Evolutionary conservation across 1,140 invertebrate species (phyloP), one percentile per base, ranked within the genome.

Genomic region (Nasonia longicornis): DNA sequence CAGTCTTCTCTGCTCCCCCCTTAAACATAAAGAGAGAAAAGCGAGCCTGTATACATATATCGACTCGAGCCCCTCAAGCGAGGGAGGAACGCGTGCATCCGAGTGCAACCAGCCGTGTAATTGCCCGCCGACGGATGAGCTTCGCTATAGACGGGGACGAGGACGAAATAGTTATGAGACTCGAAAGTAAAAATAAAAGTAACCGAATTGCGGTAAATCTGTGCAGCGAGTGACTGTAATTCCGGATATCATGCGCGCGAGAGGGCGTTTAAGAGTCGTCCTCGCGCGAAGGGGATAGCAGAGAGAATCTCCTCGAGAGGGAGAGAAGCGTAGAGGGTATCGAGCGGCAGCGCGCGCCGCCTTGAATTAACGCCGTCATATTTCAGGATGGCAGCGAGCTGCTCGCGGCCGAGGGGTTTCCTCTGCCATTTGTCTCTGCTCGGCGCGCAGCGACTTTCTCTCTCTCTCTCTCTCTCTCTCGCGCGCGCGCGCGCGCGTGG

Each of bases 381-480:
- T 90, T 90, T 90, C 88, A 90, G 86, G 81, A 87, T 86, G 85
- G 85, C 86, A 86, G 83, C 81, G 64, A 87, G 48, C 48, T 63
- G 71, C 8, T 12, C 63, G 86, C 85, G 84, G 82, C 83, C 79
- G 83, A 87, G 87, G 85, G 84, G 86, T 87, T 78, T 42, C 63
- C 71, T 86, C 84, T 84, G 83, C 92, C 92, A 93, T 92, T 92
- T 92, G 90, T 91, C 88, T 87, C 90, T 85, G 86, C 86, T 74
- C 80, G 90, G 89, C 89, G 20, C 90, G 89, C 90, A 91, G 85
- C 86, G 64, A 67, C 84, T 86, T 86, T 87, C 87, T 87, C 88
- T 90, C 90, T 89, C 89, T 90, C 87, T 81, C 86, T 88, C 91
- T 88, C 88, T 86, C 86, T 78, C 63, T 29, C 26, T 45, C 26